Evolutionary conservation across 1,140 invertebrate species (phyloP).

Genomic region (Pectinophora gossypiella): DNA sequence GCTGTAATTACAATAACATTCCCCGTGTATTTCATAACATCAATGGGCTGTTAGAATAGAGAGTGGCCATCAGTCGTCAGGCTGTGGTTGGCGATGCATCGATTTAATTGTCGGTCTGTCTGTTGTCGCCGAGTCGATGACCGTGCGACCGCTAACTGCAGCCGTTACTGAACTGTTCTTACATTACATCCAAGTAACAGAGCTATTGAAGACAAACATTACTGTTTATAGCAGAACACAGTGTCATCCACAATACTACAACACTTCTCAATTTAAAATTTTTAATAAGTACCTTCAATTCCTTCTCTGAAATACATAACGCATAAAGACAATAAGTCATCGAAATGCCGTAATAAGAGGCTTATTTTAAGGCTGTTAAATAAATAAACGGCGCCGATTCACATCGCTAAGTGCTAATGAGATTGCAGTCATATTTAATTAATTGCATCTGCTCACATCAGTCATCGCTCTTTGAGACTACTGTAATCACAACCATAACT

Average conservation of each 20-base stretch:
- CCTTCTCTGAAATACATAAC: too few relatives aligned
- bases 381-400: neutral
- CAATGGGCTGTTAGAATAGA: too few relatives aligned
- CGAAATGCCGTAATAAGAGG: neutral
- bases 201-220: neutral
- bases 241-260: too few relatives aligned
- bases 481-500: conserved; percentile 10
- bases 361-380: neutral
- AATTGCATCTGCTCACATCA: neutral
- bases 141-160: conserved; percentile 41
- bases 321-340: too few relatives aligned
- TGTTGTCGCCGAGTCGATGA: conserved; percentile 41
- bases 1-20: too few relatives aligned
- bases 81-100: conserved; percentile 5
- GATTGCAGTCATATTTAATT: neutral
- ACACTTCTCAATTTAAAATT: too few relatives aligned
- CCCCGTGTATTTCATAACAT: too few relatives aligned
- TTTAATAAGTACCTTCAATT: too few relatives aligned
- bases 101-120: conserved; percentile 47
- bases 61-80: too few relatives aligned
- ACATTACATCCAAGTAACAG: neutral
- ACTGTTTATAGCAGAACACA: too few relatives aligned
- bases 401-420: conserved; percentile 1
- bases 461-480: conserved; percentile 1
- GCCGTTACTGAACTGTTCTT: conserved; percentile 24